Percentiles rank a stretch among this genome's conserved stretches.
Evolutionary conservation across 2,113 vertebrate genomes (phyloP).

Genomic region (Dicaeum eximium): DNA sequence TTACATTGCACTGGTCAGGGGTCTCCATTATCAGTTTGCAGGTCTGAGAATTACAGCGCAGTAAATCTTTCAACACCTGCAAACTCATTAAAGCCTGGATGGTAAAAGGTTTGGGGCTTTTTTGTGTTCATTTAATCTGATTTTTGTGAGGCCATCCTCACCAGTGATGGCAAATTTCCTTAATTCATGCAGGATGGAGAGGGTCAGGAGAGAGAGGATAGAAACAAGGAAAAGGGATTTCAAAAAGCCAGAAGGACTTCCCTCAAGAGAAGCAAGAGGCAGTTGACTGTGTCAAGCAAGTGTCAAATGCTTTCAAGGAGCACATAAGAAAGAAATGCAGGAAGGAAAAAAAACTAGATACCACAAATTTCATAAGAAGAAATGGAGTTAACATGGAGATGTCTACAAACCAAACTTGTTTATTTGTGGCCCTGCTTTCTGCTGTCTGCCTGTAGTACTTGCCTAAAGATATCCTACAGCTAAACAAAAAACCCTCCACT

Average conservation of each 20-base stretch:
- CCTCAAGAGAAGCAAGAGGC: conserved; percentile 14
- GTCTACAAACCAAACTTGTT: background rate
- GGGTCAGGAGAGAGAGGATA: background rate
- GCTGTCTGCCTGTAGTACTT: background rate
- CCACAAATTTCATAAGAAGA: conserved; percentile 17
- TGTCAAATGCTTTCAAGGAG: background rate
- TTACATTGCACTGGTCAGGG: conserved; percentile 72
- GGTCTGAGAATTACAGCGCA: conserved; percentile 73
- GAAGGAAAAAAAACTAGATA: background rate
- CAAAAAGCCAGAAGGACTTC: conserved; percentile 48
- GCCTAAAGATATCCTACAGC: conserved; percentile 56
- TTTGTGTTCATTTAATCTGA: conserved; percentile 46
- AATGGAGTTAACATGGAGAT: conserved; percentile 40
- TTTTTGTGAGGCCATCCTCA: conserved; percentile 70
- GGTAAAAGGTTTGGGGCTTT: conserved; percentile 62
- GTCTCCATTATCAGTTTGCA: conserved; percentile 76
- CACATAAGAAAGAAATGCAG: conserved; percentile 3
- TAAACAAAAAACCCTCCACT: conserved; percentile 66
- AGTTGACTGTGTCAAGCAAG: conserved; percentile 48
- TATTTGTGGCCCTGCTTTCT: conserved; percentile 14
- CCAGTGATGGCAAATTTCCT: conserved; percentile 62
- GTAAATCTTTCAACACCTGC: conserved; percentile 75
- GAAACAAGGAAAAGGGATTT: conserved; percentile 35
- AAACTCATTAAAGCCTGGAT: conserved; percentile 72
- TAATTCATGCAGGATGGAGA: conserved; percentile 24